phyloP scores from a whole-genome alignment of 53 echinoderm and acorn worm genomes.

The Zoroaster sp. region DNA sequence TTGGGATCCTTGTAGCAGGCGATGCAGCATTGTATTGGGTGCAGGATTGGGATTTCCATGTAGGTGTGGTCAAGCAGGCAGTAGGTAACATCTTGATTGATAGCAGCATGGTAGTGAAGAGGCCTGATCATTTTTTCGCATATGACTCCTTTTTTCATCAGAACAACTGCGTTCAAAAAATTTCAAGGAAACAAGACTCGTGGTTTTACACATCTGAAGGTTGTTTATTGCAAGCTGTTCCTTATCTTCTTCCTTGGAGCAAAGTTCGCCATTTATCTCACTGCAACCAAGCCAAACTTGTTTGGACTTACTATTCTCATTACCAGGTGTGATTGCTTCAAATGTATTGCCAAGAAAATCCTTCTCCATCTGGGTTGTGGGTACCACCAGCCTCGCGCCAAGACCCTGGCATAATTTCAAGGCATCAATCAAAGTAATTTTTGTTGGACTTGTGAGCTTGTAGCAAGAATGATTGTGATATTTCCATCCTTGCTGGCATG shows the following conservation, averaged over 20 bases:
- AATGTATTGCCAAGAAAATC: neutral
- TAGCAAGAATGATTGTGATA: neutral
- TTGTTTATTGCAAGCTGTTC: neutral
- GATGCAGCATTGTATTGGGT: conserved; percentile 14
- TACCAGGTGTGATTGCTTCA: neutral
- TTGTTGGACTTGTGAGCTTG: neutral
- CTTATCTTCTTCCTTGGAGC: neutral
- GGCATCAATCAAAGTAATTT: neutral
- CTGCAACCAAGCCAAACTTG: neutral
- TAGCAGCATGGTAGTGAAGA: neutral
- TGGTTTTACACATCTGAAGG: neutral
- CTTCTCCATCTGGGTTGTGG: neutral
- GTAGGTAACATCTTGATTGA: neutral
- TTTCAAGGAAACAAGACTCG: neutral
- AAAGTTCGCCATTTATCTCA: neutral
- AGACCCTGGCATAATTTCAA: neutral
- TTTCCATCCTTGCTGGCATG: neutral
- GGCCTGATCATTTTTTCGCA: neutral
- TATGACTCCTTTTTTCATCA: neutral
- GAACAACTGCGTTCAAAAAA: neutral
- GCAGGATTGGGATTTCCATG: neutral
- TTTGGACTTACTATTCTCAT: neutral
- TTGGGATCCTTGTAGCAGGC: conserved; percentile 12
- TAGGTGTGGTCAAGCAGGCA: neutral
- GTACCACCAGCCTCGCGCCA: neutral